A percentile compares a stretch with the other conserved stretches of the same genome.
Conservation (phyloP, 2,113 vertebrate genomes). For the Porphyrio hochstetteri region DNA sequence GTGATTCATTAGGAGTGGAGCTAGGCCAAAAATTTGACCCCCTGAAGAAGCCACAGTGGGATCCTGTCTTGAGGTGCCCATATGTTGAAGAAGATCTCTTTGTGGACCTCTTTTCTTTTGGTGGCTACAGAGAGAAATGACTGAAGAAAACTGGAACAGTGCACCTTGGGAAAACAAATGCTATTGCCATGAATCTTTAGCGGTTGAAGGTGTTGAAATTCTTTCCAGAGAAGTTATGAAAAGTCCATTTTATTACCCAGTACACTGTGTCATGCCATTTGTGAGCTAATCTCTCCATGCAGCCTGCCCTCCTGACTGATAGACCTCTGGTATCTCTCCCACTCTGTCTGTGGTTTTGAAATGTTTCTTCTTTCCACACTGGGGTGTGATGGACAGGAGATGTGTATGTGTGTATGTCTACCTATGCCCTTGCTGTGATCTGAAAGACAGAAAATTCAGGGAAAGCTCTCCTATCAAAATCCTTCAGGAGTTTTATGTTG, state of each 20-base stretch:
- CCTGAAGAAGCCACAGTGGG: not conserved
- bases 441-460: not conserved
- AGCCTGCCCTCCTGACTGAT: not conserved
- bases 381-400: not conserved
- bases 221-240: not conserved
- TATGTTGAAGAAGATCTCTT: not conserved
- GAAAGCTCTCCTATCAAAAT: not conserved
- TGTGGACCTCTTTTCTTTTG: not conserved
- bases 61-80: not conserved
- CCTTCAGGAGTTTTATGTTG: not conserved
- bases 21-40: not conserved
- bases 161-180: not conserved
- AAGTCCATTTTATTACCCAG: not conserved
- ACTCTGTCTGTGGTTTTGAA: not conserved
- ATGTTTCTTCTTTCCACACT: not conserved
- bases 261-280: accelerated
- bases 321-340: not conserved
- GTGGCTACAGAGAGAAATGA: not conserved
- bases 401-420: not conserved
- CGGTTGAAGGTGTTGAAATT: not conserved
- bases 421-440: not conserved
- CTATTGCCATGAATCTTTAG: not conserved
- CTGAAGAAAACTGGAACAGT: not conserved
- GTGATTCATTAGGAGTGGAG: not conserved
- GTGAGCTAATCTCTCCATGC: not conserved